phyloP scores from a whole-genome alignment of 2,888 invertebrate genomes.

The Spisula solida region DNA sequence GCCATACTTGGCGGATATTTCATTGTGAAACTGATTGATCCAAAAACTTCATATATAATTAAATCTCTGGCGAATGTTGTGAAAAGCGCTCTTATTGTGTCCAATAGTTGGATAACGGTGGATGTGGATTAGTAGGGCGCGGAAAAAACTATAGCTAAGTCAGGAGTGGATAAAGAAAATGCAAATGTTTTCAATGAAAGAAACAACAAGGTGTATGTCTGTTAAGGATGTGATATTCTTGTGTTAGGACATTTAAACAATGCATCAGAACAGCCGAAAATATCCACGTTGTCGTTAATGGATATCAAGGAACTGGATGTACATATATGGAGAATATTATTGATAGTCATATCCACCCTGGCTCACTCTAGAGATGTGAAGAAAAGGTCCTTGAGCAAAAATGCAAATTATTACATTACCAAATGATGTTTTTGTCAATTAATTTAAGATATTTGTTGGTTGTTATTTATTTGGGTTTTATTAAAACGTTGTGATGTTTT shows the following conservation, averaged over 20 bases:
- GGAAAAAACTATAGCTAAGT: neutral
- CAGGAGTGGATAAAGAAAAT: no score
- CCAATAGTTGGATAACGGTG: neutral
- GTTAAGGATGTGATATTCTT: neutral
- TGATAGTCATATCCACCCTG: neutral
- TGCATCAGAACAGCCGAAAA: no score
- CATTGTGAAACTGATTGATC: neutral
- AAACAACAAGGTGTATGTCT: neutral
- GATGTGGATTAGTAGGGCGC: neutral
- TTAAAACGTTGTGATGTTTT: slow-evolving; percentile 23
- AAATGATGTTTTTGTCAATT: slow-evolving; percentile 16
- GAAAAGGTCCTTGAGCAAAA: neutral
- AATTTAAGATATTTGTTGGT: slow-evolving; percentile 11
- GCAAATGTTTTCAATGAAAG: neutral
- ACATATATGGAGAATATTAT: neutral
- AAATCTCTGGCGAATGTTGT: neutral
- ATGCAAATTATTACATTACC: slow-evolving; percentile 27
- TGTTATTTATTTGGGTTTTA: slow-evolving; percentile 23
- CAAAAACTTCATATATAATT: neutral
- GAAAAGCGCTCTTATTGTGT: neutral
- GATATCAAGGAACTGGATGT: neutral
- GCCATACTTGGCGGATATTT: neutral
- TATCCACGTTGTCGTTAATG: neutral
- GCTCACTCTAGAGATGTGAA: neutral
- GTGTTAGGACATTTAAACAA: neutral